Evolutionary conservation across 1,140 invertebrate genomes (phyloP).

Genomic region (Trichonephila inaurata): DNA sequence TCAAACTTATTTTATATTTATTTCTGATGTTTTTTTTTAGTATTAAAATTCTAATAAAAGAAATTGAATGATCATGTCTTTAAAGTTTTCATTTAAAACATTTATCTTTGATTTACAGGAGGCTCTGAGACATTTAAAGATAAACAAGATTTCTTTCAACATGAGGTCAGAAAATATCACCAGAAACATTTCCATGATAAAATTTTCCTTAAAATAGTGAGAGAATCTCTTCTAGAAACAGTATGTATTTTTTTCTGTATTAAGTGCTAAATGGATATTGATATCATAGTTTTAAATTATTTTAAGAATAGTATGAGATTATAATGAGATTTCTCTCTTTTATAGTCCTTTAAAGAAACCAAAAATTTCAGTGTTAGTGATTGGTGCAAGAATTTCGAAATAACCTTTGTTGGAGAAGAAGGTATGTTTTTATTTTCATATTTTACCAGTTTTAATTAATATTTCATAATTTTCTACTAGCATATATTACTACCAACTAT

Average conservation of each 20-base stretch:
- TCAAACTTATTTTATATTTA: too few species aligned
- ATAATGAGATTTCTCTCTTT: conserved; percentile 60
- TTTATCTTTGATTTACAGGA: conserved; percentile 81
- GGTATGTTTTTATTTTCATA: conserved; percentile 82
- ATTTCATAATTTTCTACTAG: neutral
- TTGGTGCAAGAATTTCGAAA: conserved; percentile 96
- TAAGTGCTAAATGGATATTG: neutral
- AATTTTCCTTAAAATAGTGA: conserved; percentile 88
- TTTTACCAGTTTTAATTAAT: neutral
- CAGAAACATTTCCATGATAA: conserved; percentile 91
- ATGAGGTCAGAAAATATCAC: conserved; percentile 92
- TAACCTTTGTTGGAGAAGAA: conserved; percentile 94
- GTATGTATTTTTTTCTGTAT: conserved; percentile 81
- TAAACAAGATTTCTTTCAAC: conserved; percentile 97
- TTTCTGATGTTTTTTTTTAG: too few species aligned
- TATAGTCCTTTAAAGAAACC: conserved; percentile 86
- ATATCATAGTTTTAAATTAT: neutral
- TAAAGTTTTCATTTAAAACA: neutral
- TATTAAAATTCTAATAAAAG: neutral
- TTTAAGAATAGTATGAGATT: neutral
- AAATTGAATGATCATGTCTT: neutral
- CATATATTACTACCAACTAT: too few species aligned
- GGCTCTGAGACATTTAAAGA: conserved; percentile 97
- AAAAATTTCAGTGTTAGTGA: conserved; percentile 90
- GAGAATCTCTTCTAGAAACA: conserved; percentile 90